phyloP scores from a whole-genome alignment of 1,140 invertebrate species.

The Apis dorsata region DNA sequence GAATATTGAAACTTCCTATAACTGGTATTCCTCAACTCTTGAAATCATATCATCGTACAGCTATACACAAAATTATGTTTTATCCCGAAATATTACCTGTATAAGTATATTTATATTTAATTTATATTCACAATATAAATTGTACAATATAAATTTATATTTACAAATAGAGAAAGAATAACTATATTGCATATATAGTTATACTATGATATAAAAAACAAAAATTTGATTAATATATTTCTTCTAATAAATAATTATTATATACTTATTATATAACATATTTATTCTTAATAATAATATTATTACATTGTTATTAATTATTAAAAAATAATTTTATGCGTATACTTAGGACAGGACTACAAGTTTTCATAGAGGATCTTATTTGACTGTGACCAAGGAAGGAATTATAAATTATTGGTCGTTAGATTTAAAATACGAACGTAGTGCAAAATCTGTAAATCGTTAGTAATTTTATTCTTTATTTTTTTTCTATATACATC shows the following conservation, averaged over 20 bases:
- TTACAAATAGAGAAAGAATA: too few relatives aligned
- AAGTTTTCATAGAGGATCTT: slow-evolving; percentile 82
- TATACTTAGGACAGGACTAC: slow-evolving; percentile 77
- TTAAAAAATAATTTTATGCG: not conserved
- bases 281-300: too few relatives aligned
- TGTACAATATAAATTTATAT: too few relatives aligned
- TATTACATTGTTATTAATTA: too few relatives aligned
- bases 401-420: slow-evolving; percentile 87
- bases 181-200: too few relatives aligned
- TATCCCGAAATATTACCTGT: slow-evolving; percentile 81
- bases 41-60: slow-evolving; percentile 83
- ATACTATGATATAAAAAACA: too few relatives aligned
- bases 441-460: slow-evolving; percentile 82
- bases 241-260: not conserved
- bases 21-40: slow-evolving; percentile 80
- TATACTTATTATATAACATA: not conserved
- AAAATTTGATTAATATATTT: not conserved
- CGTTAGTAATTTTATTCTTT: slow-evolving; percentile 77
- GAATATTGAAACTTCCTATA: slow-evolving; percentile 82
- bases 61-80: slow-evolving; percentile 82
- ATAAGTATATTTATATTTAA: slow-evolving; percentile 22
- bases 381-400: slow-evolving; percentile 84
- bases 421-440: slow-evolving; percentile 82
- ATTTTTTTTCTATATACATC: not conserved
- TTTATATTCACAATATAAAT: not conserved